These are phyloP conservation scores for Boloria euphrosyne DNA, from an alignment of 2,888 invertebrate species.

Conservation along the genomic window DNA sequence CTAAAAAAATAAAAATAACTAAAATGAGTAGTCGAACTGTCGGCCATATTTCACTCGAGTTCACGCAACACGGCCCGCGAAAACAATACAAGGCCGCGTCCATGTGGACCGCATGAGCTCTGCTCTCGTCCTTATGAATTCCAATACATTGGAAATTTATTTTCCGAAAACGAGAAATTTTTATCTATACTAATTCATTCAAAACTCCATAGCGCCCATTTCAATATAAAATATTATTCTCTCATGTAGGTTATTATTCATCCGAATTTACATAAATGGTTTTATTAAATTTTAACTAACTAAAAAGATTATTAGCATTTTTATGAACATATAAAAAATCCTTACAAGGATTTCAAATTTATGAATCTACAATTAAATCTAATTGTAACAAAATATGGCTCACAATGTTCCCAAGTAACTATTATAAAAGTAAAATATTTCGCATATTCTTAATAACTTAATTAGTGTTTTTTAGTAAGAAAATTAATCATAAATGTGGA, in stretches of 20 bases:
- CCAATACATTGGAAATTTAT: slow-evolving; percentile 24
- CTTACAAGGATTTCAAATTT: slow-evolving; percentile 13
- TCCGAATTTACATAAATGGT: slow-evolving; percentile 1
- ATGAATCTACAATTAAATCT: slow-evolving; percentile 15
- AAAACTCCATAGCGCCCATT: background rate
- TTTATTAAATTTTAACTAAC: background rate
- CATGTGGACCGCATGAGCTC: slow-evolving; percentile 32
- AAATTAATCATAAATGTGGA: slow-evolving; percentile 29
- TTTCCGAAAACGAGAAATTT: background rate
- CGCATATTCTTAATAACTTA: slow-evolving; percentile 30
- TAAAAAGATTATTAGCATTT: slow-evolving; percentile 17
- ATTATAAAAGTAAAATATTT: slow-evolving; percentile 22
- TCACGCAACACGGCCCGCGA: slow-evolving; percentile 79
- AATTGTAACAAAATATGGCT: slow-evolving; percentile 18
- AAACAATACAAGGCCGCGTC: slow-evolving; percentile 79
- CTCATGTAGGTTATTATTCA: background rate
- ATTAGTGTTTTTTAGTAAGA: slow-evolving; percentile 27
- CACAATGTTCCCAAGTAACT: background rate
- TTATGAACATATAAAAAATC: slow-evolving; percentile 19
- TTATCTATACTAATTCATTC: background rate
- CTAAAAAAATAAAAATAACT: slow-evolving; percentile 73
- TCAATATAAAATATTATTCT: background rate
- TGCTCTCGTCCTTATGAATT: slow-evolving; percentile 22
- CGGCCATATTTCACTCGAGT: slow-evolving; percentile 77
- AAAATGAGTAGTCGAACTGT: slow-evolving; percentile 77